Evolutionary conservation across 2,888 invertebrate genomes (phyloP).

Genomic region (Myopa tessellatipennis): DNA sequence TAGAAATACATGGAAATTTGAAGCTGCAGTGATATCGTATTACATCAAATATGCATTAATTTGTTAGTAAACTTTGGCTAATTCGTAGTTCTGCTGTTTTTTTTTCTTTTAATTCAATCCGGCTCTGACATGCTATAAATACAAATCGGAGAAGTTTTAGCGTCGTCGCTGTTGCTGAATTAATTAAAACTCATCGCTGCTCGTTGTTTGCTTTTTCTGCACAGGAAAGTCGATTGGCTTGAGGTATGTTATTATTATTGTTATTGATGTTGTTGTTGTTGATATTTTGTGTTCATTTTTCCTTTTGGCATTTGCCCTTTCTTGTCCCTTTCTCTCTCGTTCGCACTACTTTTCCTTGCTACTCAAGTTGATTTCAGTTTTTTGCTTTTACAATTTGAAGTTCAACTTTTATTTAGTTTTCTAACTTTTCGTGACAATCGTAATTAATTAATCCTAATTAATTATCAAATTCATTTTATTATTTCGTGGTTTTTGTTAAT

Average conservation of each 20-base stretch:
- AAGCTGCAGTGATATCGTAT: not conserved
- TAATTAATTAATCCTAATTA: not conserved
- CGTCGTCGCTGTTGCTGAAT: slow-evolving; percentile 9
- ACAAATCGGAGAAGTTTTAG: slow-evolving; percentile 14
- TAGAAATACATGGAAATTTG: no score
- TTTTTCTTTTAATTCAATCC: slow-evolving; percentile 1
- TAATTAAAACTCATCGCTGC: slow-evolving; percentile 26
- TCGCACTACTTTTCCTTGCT: not conserved
- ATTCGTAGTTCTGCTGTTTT: not conserved
- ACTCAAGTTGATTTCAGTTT: not conserved
- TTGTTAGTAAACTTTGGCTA: slow-evolving; percentile 39
- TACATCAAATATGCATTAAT: slow-evolving; percentile 42
- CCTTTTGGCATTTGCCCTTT: not conserved
- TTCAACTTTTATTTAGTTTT: no score
- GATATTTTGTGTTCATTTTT: not conserved
- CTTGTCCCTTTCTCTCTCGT: not conserved
- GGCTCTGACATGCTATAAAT: slow-evolving; percentile 13
- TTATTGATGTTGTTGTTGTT: not conserved
- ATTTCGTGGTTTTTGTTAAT: no score
- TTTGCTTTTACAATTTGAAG: no score
- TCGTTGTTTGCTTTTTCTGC: not conserved
- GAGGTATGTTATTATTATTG: slow-evolving; percentile 16
- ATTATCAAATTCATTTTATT: no score
- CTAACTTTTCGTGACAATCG: no score
- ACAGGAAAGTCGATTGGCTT: slow-evolving; percentile 13